Evolutionary conservation across 2,797 vertebrate species (phyloP), one percentile per base, ranked within the genome.

Genomic region (Falco biarmicus): DNA sequence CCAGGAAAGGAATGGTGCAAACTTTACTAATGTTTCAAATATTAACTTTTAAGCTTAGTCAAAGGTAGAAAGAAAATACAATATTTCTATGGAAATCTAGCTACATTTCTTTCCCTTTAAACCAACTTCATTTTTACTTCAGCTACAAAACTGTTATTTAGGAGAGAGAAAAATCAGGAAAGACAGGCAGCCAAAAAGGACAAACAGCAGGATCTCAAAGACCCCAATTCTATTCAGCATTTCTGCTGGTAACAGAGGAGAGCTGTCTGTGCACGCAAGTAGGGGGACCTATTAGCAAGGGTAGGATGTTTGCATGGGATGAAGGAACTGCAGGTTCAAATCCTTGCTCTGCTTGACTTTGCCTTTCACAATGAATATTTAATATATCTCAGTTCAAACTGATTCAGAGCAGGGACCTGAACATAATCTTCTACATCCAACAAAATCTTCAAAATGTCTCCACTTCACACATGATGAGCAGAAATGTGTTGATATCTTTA

Each of bases 51-150:
- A 96, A 93, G 71, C 83, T 97, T 91, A 41, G 76, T 80, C 70
- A 96, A 96, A 98, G 97, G 94, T 78, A 90, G 91, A 98, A 96
- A 87, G 87, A 95, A 97, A 97, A 96, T 39, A 84, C 56, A 96
- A 63, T 93, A 96, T 96, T 97, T 96, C 84, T 96, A 83, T 96
- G 92, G 75, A 97, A 97, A 97, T 97, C 78, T 85, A 90, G 69
- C 21, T 95, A 95, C 16, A 18, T 96, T 91, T 92, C 61, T 39
- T 94, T 92, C 87, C 78, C 74, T 96, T 97, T 93, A 94, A 95
- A 69, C 61, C 69, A 93, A 37, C 43, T 84, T 11, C 5, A 31
- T 41, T 53, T 65, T 95, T 69, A 56, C 37, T 86, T 50, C 26
- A 61, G 32, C 60, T 79, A 87, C 41, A 48, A 95, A 97, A 96